These are phyloP conservation scores for Athene noctua DNA, from an alignment of 2,113 vertebrate species.

Conservation along the genomic window DNA sequence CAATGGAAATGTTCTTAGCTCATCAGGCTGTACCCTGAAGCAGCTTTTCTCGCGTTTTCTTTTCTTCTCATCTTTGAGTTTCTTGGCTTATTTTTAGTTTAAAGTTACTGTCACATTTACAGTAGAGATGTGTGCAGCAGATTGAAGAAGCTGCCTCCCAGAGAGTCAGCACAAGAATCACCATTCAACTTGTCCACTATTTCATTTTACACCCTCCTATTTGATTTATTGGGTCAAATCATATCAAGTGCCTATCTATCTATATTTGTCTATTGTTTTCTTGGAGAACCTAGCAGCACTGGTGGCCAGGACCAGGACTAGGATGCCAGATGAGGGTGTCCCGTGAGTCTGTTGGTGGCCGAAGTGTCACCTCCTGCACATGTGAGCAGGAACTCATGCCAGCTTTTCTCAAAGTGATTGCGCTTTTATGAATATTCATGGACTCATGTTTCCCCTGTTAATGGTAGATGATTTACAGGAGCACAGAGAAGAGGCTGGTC, in stretches of 20 bases:
- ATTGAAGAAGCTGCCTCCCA: background rate
- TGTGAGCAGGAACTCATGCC: background rate
- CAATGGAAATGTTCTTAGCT: background rate
- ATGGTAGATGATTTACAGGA: slow-evolving; percentile 31
- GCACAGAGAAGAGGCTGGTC: background rate
- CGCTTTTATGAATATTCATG: background rate
- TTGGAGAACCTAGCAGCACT: background rate
- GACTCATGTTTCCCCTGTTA: background rate
- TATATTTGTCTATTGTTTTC: background rate
- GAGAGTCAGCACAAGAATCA: background rate
- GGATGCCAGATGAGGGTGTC: background rate
- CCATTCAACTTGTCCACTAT: background rate
- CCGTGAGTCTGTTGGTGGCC: fast-evolving
- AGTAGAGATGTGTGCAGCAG: background rate
- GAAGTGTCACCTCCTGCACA: background rate
- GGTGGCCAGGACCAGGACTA: background rate
- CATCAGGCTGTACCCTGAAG: background rate
- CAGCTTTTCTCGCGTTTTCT: background rate
- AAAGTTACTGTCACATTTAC: background rate
- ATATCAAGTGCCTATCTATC: background rate
- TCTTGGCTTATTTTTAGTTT: background rate
- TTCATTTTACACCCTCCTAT: background rate
- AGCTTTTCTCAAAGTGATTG: background rate
- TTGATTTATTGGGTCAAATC: background rate
- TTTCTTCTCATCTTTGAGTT: background rate